Conservation (phyloP, 2,888 invertebrate species). For the Drosophila hamatofila region DNA sequence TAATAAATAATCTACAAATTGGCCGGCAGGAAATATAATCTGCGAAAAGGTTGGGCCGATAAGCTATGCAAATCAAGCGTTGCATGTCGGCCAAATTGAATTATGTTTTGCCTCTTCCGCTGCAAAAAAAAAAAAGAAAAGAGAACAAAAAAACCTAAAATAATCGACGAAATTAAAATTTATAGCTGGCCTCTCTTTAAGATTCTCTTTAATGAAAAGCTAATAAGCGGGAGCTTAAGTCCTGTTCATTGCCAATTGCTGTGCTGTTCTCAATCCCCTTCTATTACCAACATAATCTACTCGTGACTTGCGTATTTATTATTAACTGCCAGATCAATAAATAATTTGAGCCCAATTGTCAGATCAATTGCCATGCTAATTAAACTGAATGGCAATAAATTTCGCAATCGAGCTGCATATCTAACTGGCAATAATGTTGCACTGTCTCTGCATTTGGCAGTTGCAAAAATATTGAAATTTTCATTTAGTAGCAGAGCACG, state of each 20-base stretch:
- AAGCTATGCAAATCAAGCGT: slow-evolving; percentile 10
- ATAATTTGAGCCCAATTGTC: not conserved
- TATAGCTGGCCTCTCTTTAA: too few species aligned
- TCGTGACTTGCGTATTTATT: not conserved
- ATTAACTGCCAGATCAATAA: not conserved
- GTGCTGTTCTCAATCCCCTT: not conserved
- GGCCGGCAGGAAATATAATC: slow-evolving; percentile 10
- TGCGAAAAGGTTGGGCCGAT: slow-evolving; percentile 1
- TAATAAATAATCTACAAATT: slow-evolving; percentile 45
- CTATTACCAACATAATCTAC: too few species aligned
- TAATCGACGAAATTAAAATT: not conserved
- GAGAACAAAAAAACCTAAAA: not conserved
- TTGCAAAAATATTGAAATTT: slow-evolving; percentile 2
- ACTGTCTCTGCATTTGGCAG: not conserved
- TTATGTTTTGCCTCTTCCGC: not conserved
- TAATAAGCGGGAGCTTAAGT: not conserved
- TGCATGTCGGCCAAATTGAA: not conserved
- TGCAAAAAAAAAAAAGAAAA: not conserved
- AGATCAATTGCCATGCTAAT: not conserved
- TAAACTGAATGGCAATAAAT: not conserved
- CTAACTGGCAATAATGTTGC: not conserved
- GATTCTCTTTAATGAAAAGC: not conserved
- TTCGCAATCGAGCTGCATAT: not conserved
- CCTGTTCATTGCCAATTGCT: not conserved
- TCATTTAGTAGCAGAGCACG: not conserved